Conservation (phyloP, 2,797 vertebrate species). For the Podarcis lilfordi region DNA sequence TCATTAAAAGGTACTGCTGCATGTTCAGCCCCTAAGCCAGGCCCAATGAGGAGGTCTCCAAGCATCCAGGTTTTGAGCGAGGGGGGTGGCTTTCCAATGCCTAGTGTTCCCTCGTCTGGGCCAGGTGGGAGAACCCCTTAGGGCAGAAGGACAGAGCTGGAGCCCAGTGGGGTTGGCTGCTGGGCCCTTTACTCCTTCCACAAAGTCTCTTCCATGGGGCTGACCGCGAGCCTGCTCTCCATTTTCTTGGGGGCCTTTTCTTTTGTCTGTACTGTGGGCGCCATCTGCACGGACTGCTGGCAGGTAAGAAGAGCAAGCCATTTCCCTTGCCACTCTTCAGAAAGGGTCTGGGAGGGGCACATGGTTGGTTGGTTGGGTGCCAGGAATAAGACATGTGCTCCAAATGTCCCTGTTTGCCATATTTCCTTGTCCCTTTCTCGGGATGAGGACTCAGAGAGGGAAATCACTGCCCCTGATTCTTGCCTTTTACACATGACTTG, state of each 20-base stretch:
- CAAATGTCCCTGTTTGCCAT: not conserved
- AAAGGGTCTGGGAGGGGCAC: not conserved
- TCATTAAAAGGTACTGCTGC: not conserved
- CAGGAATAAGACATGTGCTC: not conserved
- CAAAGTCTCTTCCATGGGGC: conserved; percentile 8
- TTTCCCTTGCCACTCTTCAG: not conserved
- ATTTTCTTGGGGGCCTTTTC: conserved; percentile 41
- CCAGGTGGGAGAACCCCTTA: too few relatives aligned
- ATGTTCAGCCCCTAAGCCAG: not conserved
- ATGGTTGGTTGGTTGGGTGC: not conserved
- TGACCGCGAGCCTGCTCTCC: conserved; percentile 8
- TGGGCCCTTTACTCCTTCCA: too few relatives aligned
- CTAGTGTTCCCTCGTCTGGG: not conserved
- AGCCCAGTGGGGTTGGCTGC: not conserved
- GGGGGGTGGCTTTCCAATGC: too few relatives aligned
- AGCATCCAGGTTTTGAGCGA: not conserved
- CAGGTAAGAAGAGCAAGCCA: conserved; percentile 33
- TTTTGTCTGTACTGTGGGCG: conserved; percentile 13
- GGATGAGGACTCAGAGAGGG: too few relatives aligned
- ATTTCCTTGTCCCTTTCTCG: not conserved
- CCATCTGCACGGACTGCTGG: conserved; percentile 58
- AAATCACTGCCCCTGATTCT: too few relatives aligned
- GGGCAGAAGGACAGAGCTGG: not conserved
- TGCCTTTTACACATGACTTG: too few relatives aligned
- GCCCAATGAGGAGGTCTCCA: not conserved